phyloP scores from a whole-genome alignment of 1,140 invertebrate genomes.

The Vanessa atalanta region DNA sequence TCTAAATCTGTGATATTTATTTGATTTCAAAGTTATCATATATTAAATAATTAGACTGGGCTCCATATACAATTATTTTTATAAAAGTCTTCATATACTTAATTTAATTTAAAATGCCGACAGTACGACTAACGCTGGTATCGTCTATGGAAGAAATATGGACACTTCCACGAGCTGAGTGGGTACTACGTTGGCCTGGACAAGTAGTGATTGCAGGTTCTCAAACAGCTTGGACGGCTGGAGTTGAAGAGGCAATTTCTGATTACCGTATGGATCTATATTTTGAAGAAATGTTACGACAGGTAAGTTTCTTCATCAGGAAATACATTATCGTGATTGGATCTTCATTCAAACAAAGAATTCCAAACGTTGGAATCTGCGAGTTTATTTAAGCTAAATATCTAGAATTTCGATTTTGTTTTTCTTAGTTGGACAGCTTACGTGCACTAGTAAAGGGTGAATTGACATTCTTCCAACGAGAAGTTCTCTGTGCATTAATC shows the following conservation, averaged over 20 bases:
- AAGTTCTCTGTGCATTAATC: constrained; percentile 90
- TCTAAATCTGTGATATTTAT: too few relatives aligned
- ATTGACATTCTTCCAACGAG: constrained; percentile 86
- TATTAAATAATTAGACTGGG: too few relatives aligned
- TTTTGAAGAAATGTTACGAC: constrained; percentile 76
- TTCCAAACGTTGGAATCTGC: too few relatives aligned
- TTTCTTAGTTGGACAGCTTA: constrained; percentile 83
- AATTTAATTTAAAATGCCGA: neutral
- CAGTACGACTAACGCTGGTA: constrained; percentile 81
- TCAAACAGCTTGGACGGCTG: constrained; percentile 84
- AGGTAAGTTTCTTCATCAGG: constrained; percentile 46
- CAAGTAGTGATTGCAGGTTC: constrained; percentile 87
- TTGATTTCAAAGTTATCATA: too few relatives aligned
- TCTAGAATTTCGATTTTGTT: neutral
- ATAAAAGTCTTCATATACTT: neutral
- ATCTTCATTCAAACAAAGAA: too few relatives aligned
- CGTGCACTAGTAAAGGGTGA: constrained; percentile 84
- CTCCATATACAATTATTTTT: neutral
- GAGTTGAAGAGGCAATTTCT: constrained; percentile 81
- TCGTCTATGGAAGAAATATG: constrained; percentile 79
- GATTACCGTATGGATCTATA: constrained; percentile 74
- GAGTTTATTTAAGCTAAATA: too few relatives aligned
- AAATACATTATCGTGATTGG: too few relatives aligned
- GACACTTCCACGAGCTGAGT: constrained; percentile 80
- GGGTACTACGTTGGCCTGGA: constrained; percentile 89